A percentile compares a stretch with the other conserved stretches of the same genome.
These are phyloP conservation scores for Sebastes trivittatus DNA, from an alignment of 2,797 vertebrate species.

Conservation along the genomic window DNA sequence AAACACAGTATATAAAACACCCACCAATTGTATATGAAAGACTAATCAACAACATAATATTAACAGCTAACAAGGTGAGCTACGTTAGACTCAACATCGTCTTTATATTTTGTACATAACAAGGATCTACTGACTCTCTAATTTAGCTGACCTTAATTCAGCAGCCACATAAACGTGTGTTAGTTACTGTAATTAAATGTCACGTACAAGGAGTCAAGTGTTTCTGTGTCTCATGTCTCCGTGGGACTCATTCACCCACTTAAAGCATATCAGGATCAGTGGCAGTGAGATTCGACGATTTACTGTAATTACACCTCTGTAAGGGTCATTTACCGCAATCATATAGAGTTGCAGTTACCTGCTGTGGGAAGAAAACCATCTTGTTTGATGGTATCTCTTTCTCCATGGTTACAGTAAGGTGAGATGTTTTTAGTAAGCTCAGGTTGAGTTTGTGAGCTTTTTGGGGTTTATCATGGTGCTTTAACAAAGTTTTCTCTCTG, in stretches of 20 bases:
- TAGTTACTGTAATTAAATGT: slow-evolving; percentile 6
- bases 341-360: background rate
- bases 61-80: background rate
- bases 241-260: background rate
- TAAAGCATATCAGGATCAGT: background rate
- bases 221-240: background rate
- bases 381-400: background rate
- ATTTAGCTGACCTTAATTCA: background rate
- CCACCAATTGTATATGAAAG: background rate
- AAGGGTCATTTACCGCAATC: slow-evolving; percentile 14
- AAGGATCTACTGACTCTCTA: background rate
- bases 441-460: background rate
- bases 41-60: background rate
- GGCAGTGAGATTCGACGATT: background rate
- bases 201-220: slow-evolving; percentile 7
- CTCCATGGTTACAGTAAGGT: background rate
- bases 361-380: background rate
- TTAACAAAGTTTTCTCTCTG: accelerated
- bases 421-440: background rate
- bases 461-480: background rate
- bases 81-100: background rate
- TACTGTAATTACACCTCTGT: slow-evolving; percentile 12
- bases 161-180: background rate
- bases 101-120: background rate
- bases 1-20: background rate